Evolutionary conservation across 2,888 invertebrate species (phyloP).

Genomic region (Isotomurus palustris): DNA sequence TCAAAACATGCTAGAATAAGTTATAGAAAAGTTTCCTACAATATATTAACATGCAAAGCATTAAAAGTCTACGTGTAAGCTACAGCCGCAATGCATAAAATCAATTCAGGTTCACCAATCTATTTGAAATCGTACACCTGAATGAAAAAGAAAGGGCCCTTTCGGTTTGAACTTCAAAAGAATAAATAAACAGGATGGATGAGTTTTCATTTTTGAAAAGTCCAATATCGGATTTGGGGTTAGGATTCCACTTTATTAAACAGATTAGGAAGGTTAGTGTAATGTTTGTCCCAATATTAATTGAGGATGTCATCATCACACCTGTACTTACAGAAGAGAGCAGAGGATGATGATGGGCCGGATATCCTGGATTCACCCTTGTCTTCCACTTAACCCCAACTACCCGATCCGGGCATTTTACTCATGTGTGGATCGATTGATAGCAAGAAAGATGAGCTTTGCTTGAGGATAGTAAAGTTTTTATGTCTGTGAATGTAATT

Average conservation of each 20-base stretch:
- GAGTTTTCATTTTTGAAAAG: neutral
- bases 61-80: no score
- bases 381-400: neutral
- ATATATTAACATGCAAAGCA: no score
- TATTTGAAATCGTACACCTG: no score
- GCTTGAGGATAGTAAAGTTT: neutral
- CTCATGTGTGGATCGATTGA: no score
- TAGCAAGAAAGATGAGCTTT: no score
- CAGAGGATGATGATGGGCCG: neutral
- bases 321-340: neutral
- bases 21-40: no score
- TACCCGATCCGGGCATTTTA: no score
- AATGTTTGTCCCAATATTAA: neutral
- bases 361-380: neutral
- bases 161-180: neutral
- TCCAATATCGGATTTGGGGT: constrained; percentile 1
- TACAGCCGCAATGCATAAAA: no score
- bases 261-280: neutral
- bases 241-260: neutral
- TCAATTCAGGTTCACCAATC: no score
- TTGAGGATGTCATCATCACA: constrained; percentile 7
- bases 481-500: neutral
- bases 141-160: neutral
- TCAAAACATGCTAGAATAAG: no score
- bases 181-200: neutral